Conservation (phyloP, 2,797 vertebrate species). For the Cygnus olor region DNA sequence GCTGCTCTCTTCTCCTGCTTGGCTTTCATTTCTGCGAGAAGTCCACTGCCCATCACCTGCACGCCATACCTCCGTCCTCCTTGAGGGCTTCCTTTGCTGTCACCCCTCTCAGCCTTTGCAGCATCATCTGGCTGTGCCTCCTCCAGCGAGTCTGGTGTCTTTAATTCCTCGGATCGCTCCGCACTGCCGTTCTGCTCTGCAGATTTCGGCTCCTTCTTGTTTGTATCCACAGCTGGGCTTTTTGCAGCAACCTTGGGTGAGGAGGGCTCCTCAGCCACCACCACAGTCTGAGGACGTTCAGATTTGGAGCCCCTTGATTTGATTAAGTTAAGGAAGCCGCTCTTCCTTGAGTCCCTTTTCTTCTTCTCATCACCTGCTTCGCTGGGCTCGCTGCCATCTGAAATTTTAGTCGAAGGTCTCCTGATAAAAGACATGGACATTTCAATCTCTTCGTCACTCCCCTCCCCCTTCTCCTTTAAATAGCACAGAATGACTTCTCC, state of each 20-base stretch:
- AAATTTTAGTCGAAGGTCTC: constrained; percentile 79
- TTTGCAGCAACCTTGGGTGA: constrained; percentile 82
- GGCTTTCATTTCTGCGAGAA: constrained; percentile 97
- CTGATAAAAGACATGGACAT: constrained; percentile 72
- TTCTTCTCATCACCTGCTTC: constrained; percentile 86
- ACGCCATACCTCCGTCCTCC: constrained; percentile 88
- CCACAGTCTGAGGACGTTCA: constrained; percentile 82
- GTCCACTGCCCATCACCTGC: constrained; percentile 93
- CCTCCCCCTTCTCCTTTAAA: neutral
- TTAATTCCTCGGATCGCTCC: constrained; percentile 87
- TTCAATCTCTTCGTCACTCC: neutral
- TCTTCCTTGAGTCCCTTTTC: constrained; percentile 92
- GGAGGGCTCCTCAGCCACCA: constrained; percentile 83
- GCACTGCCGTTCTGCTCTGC: constrained; percentile 82
- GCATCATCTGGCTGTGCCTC: constrained; percentile 81
- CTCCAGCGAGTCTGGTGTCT: constrained; percentile 89
- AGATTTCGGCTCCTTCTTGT: constrained; percentile 81
- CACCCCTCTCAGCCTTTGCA: constrained; percentile 64
- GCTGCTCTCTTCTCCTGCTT: constrained; percentile 93
- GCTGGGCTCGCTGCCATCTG: constrained; percentile 84
- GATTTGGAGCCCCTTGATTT: constrained; percentile 88
- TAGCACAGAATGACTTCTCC: neutral
- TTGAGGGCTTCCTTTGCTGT: constrained; percentile 90
- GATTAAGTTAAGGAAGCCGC: constrained; percentile 95
- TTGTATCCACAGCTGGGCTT: constrained; percentile 80